These are phyloP conservation scores for Pluvianellus socialis DNA, from an alignment of 2,113 vertebrate genomes.

Conservation along the genomic window DNA sequence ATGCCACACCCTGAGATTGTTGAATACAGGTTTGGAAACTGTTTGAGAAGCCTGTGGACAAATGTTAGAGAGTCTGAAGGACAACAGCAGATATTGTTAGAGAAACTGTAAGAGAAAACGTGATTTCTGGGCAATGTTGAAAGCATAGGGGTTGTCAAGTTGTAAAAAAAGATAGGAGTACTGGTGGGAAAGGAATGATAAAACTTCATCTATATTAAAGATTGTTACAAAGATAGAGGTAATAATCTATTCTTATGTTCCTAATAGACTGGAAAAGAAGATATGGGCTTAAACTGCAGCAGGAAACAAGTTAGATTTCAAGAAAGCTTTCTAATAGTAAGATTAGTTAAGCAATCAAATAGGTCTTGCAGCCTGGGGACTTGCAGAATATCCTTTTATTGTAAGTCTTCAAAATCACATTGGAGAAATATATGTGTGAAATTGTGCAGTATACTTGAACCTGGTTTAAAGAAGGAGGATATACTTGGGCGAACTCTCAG, in stretches of 20 bases:
- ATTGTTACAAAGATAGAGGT: background rate
- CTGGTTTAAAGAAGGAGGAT: background rate
- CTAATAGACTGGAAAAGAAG: background rate
- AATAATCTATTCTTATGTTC: background rate
- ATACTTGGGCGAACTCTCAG: background rate
- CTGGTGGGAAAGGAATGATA: background rate
- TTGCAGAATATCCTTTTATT: background rate
- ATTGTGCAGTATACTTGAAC: background rate
- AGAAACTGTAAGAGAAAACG: background rate
- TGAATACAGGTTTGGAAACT: background rate
- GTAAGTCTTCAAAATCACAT: background rate
- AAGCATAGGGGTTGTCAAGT: background rate
- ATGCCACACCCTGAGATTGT: background rate
- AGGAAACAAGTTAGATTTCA: background rate
- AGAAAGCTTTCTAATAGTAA: background rate
- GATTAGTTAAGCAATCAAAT: background rate
- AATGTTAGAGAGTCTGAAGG: background rate
- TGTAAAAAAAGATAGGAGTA: background rate
- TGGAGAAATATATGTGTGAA: background rate
- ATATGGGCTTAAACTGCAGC: background rate
- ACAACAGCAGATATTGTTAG: background rate
- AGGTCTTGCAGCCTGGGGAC: background rate
- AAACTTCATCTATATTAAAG: slow-evolving; percentile 11
- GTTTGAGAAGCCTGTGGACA: background rate
- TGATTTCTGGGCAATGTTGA: background rate